Conservation (phyloP, 2,797 vertebrate genomes). For the Odontamblyopus rebecca region DNA sequence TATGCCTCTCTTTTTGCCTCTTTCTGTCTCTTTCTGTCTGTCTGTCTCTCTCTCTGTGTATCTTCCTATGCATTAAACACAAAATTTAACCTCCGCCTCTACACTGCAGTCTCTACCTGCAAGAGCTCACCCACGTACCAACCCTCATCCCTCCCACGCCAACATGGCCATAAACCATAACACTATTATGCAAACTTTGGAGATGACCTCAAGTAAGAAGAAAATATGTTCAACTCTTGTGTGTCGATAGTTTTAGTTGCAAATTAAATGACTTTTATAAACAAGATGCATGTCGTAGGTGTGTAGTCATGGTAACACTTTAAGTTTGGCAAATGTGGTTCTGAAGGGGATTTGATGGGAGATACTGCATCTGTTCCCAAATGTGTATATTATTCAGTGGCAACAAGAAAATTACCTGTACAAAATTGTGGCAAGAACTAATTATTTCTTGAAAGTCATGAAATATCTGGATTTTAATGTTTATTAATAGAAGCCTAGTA, state of each 20-base stretch:
- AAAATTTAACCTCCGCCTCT: slow-evolving; percentile 68
- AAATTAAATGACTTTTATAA: slow-evolving; percentile 66
- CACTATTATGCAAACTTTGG: slow-evolving; percentile 24
- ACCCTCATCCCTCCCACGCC: slow-evolving; percentile 43
- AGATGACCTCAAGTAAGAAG: slow-evolving; percentile 29
- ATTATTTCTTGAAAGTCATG: too few species aligned
- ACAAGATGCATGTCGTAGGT: slow-evolving; percentile 62
- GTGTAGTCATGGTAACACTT: slow-evolving; percentile 72
- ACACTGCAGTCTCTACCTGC: slow-evolving; percentile 54
- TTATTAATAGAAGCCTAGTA: too few species aligned
- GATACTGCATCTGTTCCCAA: slow-evolving; percentile 37
- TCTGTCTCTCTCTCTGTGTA: slow-evolving; percentile 7
- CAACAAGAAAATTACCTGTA: background rate
- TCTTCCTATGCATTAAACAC: slow-evolving; percentile 51
- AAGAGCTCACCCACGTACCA: slow-evolving; percentile 51
- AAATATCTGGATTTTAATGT: too few species aligned
- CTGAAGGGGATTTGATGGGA: slow-evolving; percentile 42
- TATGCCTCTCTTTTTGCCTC: slow-evolving; percentile 1
- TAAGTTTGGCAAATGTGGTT: slow-evolving; percentile 50
- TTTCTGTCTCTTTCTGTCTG: background rate
- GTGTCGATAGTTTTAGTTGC: slow-evolving; percentile 44
- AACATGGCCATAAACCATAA: slow-evolving; percentile 29
- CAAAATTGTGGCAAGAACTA: too few species aligned
- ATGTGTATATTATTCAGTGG: background rate
- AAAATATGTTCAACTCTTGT: slow-evolving; percentile 7